phyloP scores from a whole-genome alignment of 2,797 vertebrate species.

The Leucoraja ocellata region DNA sequence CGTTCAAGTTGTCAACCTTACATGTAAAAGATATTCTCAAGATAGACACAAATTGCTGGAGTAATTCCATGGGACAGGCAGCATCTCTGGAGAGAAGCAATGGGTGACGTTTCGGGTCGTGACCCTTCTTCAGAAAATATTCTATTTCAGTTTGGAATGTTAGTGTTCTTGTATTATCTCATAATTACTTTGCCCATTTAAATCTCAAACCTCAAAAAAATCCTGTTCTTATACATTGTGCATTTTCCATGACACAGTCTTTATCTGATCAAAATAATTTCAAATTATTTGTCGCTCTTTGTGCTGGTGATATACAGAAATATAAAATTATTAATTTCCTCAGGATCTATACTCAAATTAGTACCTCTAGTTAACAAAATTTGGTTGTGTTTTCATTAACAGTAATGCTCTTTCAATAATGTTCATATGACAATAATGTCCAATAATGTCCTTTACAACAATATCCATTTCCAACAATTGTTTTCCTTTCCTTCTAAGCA shows the following conservation, averaged over 20 bases:
- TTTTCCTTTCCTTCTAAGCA: not conserved
- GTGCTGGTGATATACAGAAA: not conserved
- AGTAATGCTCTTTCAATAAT: not conserved
- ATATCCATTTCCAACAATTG: not conserved
- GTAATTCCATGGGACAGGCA: too few relatives aligned
- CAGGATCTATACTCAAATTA: not conserved
- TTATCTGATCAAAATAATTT: conserved; percentile 19
- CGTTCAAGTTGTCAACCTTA: too few relatives aligned
- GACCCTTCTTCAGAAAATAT: not conserved
- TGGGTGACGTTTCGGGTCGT: too few relatives aligned
- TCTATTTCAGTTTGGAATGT: not conserved
- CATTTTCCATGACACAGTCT: not conserved
- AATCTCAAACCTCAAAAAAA: not conserved
- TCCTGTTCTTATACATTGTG: not conserved
- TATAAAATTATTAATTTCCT: conserved; percentile 15
- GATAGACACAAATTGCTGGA: too few relatives aligned
- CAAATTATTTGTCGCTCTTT: conserved; percentile 5
- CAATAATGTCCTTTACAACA: not conserved
- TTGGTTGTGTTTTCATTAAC: not conserved
- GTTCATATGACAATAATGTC: not conserved
- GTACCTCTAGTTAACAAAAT: not conserved
- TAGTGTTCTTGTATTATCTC: not conserved
- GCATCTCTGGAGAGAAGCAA: too few relatives aligned
- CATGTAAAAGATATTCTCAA: too few relatives aligned
- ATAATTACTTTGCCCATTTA: not conserved